Evolutionary conservation across 2,888 invertebrate genomes (phyloP).

Genomic region (Eupithecia exiguata): DNA sequence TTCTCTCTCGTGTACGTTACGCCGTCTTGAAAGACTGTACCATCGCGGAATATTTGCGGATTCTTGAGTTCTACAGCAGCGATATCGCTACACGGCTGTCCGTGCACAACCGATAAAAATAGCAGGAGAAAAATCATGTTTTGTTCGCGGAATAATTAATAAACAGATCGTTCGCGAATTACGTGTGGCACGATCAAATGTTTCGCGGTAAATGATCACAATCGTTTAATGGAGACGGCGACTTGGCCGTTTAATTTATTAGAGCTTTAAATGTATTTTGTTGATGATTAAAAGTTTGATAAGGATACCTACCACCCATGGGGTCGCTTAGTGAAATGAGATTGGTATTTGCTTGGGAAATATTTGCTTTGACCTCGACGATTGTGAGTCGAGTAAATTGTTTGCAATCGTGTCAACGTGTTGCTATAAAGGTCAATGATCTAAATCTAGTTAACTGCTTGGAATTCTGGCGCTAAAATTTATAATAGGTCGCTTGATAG

Average conservation of each 20-base stretch:
- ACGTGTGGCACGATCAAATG: conserved; percentile 21
- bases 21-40: conserved; percentile 52
- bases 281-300: conserved; percentile 28
- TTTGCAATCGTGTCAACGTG: neutral
- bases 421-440: neutral
- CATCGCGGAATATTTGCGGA: conserved; percentile 46
- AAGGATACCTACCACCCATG: conserved; percentile 13
- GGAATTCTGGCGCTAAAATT: neutral
- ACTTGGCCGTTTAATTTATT: conserved; percentile 21
- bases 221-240: neutral
- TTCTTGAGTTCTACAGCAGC: conserved; percentile 61
- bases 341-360: neutral
- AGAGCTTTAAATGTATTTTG: conserved; percentile 29
- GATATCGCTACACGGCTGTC: conserved; percentile 55
- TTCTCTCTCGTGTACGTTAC: conserved; percentile 56
- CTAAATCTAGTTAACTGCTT: neutral
- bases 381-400: neutral
- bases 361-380: neutral
- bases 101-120: conserved; percentile 45
- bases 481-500: neutral
- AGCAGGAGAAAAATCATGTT: conserved; percentile 44
- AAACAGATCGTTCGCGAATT: conserved; percentile 1
- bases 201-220: conserved; percentile 12
- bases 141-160: conserved; percentile 16
- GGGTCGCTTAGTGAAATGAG: conserved; percentile 9